Evolutionary conservation across 2,113 vertebrate species (phyloP), one percentile per base, ranked within the genome.

Genomic region (Strix uralensis): DNA sequence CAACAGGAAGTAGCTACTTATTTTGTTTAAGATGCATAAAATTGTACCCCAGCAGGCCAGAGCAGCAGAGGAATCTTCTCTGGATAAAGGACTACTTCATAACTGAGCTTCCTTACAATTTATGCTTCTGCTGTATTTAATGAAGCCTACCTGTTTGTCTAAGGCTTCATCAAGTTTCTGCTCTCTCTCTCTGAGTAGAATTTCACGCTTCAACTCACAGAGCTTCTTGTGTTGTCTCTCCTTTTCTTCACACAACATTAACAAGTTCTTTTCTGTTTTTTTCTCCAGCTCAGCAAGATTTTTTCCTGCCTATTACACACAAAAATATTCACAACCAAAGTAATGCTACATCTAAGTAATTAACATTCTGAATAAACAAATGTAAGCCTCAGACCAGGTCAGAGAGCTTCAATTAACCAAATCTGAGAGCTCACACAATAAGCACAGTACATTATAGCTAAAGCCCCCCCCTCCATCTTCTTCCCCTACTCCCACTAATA

Each of bases 91-190:
- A n/a, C 19, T 11, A 7, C 19, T 36, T 70, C 25, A 9, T 15
- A 52, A 57, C 26, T 1, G 10, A 75, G n/a, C 20, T 15, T 30
- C 20, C 38, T 38, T 38, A 38, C 38, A 38, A 38, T 38, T 38
- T 38, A 38, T 38, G 38, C 38, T 38, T 38, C 38, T 38, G 38
- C 38, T 38, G 9, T 38, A 38, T 38, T 38, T 38, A 40, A 29
- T 15, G 29, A 90, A 58, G 34, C 85, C 18, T 44, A 98, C 99
- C 98, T 99, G 99, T 49, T 98, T 86, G 34, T 98, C 97, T 46
- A 99, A 96, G 1, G 90, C 14, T 6, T 97, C 96, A 3, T 88
- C 92, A 38, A 98, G 94, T 30, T 97, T 89, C 89, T 69, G 90
- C 11, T 98, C 96, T 59, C 96, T 98, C 91, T 98, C 98, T 55